Evolutionary conservation across 1,140 invertebrate genomes (phyloP).

Genomic region (Bombus difficillimus): DNA sequence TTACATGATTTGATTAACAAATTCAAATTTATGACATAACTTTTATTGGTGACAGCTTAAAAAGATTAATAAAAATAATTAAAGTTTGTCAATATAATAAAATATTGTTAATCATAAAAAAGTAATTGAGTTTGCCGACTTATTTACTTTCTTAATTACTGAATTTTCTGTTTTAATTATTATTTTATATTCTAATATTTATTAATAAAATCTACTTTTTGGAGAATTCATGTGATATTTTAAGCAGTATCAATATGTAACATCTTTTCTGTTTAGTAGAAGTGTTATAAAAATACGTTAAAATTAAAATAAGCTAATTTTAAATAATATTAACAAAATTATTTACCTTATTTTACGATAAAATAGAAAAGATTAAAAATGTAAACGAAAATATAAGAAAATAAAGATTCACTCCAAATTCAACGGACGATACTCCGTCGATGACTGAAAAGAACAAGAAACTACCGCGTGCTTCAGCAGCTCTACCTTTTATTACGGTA

Average conservation of each 20-base stretch:
- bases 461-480: conserved; percentile 43
- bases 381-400: background rate
- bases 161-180: background rate
- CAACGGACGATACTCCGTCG: background rate
- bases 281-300: background rate
- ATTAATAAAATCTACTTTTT: background rate
- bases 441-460: conserved; percentile 5
- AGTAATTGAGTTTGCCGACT: background rate
- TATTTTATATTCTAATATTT: background rate
- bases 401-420: background rate
- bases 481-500: conserved; percentile 53
- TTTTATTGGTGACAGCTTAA: background rate
- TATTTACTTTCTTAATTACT: background rate
- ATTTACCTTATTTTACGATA: conserved; percentile 19
- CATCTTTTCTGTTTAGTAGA: background rate
- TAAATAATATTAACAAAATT: background rate
- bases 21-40: background rate
- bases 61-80: background rate
- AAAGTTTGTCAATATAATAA: background rate
- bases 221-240: background rate
- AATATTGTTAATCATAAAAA: background rate
- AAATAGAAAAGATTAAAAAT: background rate
- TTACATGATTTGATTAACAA: background rate
- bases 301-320: background rate
- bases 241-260: background rate